Evolutionary conservation across 2,113 vertebrate species (phyloP), one percentile per base, ranked within the genome.

Genomic region (Rhinolophus sinicus): DNA sequence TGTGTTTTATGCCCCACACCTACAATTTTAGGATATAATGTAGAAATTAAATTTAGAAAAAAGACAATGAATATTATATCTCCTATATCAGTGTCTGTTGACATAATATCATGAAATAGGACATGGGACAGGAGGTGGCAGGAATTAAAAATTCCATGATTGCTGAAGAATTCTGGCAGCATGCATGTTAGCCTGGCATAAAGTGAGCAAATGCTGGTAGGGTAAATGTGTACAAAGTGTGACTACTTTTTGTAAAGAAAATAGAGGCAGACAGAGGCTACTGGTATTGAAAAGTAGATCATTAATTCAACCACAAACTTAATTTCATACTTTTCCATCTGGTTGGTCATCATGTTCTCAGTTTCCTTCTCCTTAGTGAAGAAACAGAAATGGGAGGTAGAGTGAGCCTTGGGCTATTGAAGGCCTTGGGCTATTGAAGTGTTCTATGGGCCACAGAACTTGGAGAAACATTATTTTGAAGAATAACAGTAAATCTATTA

Each of bases 11-110:
- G 35, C 8, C 28, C 19, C 38, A 90, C 2, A 35, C 11, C 60
- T 60, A 38, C 82, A 93, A 78, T 85, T 93, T 94, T 92, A 73
- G 64, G 50, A 33, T 33, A 76, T 1, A 10, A 40, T 67, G 0
- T 89, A 56, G 16, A 91, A 78, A 93, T 77, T 78, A 93, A 80
- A 33, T 87, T 72, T 35, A 93, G 50, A 94, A 22, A 67, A 90
- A 92, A 64, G 78, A 50, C 0, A 47, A 13, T 22, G 67, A 60
- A 73, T 35, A 88, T 13, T 92, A 5, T 78, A 33, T 26, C 35
- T 73, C 50, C 50, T 69, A 11, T 58, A 11, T 90, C 6, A 21
- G 22, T 73, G 10, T 50, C 44, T 95, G 84, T 96, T 64, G 40
- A n/a, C 16, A 7, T 50, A 6, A 84, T 75, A 14, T 81, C 35